phyloP scores from a whole-genome alignment of 2,888 invertebrate species.

The Heliconius charithonia region DNA sequence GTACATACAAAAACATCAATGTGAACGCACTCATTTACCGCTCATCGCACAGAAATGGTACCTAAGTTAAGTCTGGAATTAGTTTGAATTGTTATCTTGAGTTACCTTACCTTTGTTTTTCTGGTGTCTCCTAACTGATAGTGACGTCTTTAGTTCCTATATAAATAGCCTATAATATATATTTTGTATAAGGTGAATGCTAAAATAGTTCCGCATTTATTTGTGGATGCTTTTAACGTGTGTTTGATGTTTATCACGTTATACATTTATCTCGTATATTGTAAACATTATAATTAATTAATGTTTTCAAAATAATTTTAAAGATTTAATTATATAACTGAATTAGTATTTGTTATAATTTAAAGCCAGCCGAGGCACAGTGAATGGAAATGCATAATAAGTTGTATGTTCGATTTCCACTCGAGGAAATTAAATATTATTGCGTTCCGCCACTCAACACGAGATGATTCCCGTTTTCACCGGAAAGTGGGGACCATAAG shows the following conservation, averaged over 20 bases:
- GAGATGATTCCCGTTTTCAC: too few relatives aligned
- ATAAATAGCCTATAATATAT: neutral
- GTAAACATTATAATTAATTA: neutral
- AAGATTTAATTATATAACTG: too few relatives aligned
- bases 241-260: neutral
- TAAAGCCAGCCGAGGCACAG: too few relatives aligned
- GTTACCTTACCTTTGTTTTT: constrained; percentile 37
- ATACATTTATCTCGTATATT: too few relatives aligned
- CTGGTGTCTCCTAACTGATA: constrained; percentile 23
- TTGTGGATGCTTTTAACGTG: neutral
- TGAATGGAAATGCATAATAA: too few relatives aligned
- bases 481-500: too few relatives aligned
- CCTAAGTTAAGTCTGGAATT: constrained; percentile 42
- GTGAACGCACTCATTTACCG: constrained; percentile 38
- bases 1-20: constrained; percentile 31
- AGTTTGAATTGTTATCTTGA: constrained; percentile 39
- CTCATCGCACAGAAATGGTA: constrained; percentile 34
- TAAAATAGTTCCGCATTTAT: neutral
- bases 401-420: too few relatives aligned
- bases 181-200: neutral
- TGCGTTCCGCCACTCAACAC: too few relatives aligned
- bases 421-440: too few relatives aligned
- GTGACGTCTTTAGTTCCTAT: neutral
- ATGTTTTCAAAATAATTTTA: neutral
- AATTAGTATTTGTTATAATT: too few relatives aligned